Evolutionary conservation across 2,888 invertebrate genomes (phyloP).

Genomic region (Loripinus fragilis): DNA sequence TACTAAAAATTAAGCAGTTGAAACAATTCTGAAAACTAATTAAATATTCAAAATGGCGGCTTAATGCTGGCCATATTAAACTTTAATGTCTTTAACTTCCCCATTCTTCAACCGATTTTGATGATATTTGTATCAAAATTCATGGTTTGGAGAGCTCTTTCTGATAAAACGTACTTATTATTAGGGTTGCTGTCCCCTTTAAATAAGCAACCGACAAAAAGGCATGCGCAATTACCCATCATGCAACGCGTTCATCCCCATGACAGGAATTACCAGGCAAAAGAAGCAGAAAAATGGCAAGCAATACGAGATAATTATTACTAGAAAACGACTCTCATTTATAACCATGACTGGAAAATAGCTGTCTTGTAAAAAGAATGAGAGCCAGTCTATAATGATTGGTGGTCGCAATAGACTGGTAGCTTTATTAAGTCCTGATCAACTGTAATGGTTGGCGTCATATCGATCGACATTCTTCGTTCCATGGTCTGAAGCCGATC

Average conservation of each 20-base stretch:
- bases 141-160: too few relatives aligned
- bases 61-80: too few relatives aligned
- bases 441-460: not conserved
- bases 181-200: too few relatives aligned
- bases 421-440: constrained; percentile 6
- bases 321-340: not conserved
- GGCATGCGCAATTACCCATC: too few relatives aligned
- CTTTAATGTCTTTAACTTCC: too few relatives aligned
- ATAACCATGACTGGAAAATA: constrained; percentile 14
- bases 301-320: not conserved
- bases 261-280: not conserved
- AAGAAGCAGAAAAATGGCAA: not conserved
- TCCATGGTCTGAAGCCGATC: not conserved
- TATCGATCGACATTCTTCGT: not conserved
- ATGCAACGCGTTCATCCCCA: constrained; percentile 7
- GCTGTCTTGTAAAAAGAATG: not conserved
- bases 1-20: too few relatives aligned
- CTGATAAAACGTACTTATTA: too few relatives aligned
- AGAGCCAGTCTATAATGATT: constrained; percentile 11
- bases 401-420: not conserved
- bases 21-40: too few relatives aligned
- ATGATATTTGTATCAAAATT: too few relatives aligned
- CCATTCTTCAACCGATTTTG: too few relatives aligned
- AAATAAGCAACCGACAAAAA: too few relatives aligned
- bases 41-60: too few relatives aligned